Evolutionary conservation across 2,113 vertebrate species (phyloP).

Genomic region (Ceratotherium simum): DNA sequence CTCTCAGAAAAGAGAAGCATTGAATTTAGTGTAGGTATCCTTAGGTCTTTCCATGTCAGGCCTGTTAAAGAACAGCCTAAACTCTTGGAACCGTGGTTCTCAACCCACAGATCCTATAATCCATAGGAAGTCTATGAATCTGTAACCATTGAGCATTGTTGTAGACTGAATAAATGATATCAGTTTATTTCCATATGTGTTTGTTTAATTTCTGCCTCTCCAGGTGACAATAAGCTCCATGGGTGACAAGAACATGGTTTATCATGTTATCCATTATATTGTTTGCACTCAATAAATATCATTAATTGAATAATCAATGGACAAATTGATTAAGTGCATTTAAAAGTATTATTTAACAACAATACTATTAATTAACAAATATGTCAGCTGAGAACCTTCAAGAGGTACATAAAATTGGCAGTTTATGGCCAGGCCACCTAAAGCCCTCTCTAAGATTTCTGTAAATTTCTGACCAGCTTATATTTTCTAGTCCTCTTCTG

Average conservation of each 20-base stretch:
- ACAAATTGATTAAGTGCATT: neutral
- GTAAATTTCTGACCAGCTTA: neutral
- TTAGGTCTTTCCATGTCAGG: neutral
- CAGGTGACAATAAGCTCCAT: neutral
- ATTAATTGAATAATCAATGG: neutral
- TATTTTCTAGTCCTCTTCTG: neutral
- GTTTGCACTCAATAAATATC: neutral
- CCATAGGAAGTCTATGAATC: neutral
- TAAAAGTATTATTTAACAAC: neutral
- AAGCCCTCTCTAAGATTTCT: neutral
- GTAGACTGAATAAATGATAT: neutral
- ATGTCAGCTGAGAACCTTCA: neutral
- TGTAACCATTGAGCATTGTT: neutral
- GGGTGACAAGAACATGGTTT: neutral
- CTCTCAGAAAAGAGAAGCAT: neutral
- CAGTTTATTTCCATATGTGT: neutral
- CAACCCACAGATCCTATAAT: neutral
- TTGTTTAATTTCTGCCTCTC: constrained; percentile 6
- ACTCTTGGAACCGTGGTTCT: neutral
- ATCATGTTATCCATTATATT: neutral
- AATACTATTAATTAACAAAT: neutral
- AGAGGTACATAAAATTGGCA: neutral
- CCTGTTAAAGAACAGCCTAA: neutral
- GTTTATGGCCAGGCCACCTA: neutral
- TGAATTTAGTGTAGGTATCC: neutral